Evolutionary conservation across 2,113 vertebrate genomes (phyloP).

Genomic region (Sigmodon hispidus): DNA sequence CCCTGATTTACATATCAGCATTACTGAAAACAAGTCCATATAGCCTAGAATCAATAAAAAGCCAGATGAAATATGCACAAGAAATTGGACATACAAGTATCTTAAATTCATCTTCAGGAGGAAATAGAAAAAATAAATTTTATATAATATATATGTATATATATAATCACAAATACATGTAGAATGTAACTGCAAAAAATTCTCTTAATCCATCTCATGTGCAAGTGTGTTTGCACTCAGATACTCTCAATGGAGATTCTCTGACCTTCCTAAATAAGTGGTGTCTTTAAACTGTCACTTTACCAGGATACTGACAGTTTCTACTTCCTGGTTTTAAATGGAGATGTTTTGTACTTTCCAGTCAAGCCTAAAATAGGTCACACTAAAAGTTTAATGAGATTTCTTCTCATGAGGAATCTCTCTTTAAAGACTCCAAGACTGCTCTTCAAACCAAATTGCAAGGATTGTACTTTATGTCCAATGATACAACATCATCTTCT

Average conservation of each 20-base stretch:
- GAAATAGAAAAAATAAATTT: background rate
- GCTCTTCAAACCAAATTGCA: slow-evolving; percentile 27
- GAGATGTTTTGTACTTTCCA: slow-evolving; percentile 59
- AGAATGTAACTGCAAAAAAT: background rate
- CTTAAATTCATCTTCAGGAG: background rate
- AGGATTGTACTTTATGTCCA: background rate
- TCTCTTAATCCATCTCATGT: background rate
- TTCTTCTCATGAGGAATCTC: slow-evolving; percentile 39
- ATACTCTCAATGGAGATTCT: background rate
- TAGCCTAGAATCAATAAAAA: slow-evolving; percentile 45
- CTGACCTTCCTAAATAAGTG: background rate
- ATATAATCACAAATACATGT: background rate
- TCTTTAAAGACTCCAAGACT: slow-evolving; percentile 36
- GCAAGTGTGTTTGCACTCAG: background rate
- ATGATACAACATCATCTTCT: slow-evolving; percentile 12
- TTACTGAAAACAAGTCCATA: background rate
- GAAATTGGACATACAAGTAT: background rate
- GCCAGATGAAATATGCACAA: background rate
- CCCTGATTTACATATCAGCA: background rate
- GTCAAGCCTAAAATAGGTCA: slow-evolving; percentile 68
- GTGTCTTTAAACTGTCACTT: background rate
- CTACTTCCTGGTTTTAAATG: slow-evolving; percentile 55
- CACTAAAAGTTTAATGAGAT: slow-evolving; percentile 70
- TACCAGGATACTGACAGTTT: slow-evolving; percentile 22
- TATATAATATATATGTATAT: background rate